These are phyloP conservation scores for Sminthurinus aureus DNA, from an alignment of 2,888 invertebrate species.

Conservation along the genomic window DNA sequence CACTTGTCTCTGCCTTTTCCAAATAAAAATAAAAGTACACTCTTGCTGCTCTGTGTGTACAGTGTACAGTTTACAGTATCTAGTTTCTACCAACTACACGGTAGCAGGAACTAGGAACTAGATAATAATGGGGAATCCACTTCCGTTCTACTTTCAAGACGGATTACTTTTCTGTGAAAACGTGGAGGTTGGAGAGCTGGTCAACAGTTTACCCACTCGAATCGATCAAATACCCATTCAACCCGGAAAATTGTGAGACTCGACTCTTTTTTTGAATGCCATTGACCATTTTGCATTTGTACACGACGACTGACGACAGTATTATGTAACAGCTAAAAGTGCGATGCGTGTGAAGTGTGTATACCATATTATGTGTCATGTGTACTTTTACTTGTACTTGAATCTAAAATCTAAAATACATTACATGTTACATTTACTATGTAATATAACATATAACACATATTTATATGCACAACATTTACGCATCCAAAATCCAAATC, in stretches of 20 bases:
- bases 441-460: too few relatives aligned
- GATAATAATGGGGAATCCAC: constrained; percentile 34
- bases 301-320: too few relatives aligned
- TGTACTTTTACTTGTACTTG: too few relatives aligned
- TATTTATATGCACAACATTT: too few relatives aligned
- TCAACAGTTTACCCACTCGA: constrained; percentile 34
- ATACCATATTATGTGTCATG: too few relatives aligned
- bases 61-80: neutral
- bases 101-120: constrained; percentile 11
- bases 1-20: neutral
- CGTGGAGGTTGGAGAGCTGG: constrained; percentile 46
- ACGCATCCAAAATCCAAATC: too few relatives aligned
- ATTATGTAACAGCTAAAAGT: neutral
- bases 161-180: constrained; percentile 51
- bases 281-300: too few relatives aligned
- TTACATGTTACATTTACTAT: too few relatives aligned
- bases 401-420: too few relatives aligned
- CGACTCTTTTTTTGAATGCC: neutral
- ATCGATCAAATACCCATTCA: constrained; percentile 29
- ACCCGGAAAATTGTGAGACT: constrained; percentile 37
- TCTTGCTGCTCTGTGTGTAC: neutral
- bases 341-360: neutral
- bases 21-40: neutral
- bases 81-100: too few relatives aligned
- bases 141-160: constrained; percentile 47